These are phyloP conservation scores for Hemibagrus guttatus DNA, from an alignment of 2,797 vertebrate genomes.

Conservation along the genomic window DNA sequence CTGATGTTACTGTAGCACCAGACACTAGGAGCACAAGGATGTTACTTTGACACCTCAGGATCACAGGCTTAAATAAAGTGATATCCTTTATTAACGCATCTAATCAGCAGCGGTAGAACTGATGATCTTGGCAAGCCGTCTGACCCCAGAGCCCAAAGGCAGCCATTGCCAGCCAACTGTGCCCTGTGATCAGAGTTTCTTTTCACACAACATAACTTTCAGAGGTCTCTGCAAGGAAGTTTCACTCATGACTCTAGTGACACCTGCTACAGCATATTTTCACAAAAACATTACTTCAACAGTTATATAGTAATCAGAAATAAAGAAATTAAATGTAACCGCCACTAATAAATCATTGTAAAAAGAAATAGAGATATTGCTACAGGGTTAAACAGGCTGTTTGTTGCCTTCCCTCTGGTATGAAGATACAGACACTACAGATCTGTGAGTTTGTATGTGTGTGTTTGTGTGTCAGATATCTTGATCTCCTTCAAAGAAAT, in stretches of 20 bases:
- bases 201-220: slow-evolving; percentile 8
- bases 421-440: background rate
- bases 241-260: background rate
- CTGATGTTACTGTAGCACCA: slow-evolving; percentile 37
- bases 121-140: slow-evolving; percentile 61
- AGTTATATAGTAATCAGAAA: background rate
- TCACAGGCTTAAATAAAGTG: slow-evolving; percentile 55
- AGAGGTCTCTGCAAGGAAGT: background rate
- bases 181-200: slow-evolving; percentile 31
- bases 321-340: slow-evolving; percentile 56
- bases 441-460: slow-evolving; percentile 18
- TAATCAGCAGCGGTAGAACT: slow-evolving; percentile 52
- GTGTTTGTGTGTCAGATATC: slow-evolving; percentile 18
- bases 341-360: slow-evolving; percentile 43
- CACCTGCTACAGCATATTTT: slow-evolving; percentile 22
- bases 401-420: slow-evolving; percentile 36
- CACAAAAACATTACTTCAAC: background rate
- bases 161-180: slow-evolving; percentile 50
- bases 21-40: slow-evolving; percentile 42
- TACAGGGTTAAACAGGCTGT: slow-evolving; percentile 8
- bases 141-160: slow-evolving; percentile 60
- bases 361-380: slow-evolving; percentile 29
- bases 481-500: slow-evolving; percentile 41
- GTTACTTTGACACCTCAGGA: slow-evolving; percentile 51
- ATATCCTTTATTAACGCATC: slow-evolving; percentile 50